Evolutionary conservation across 2,113 vertebrate species (phyloP).

Genomic region (Spizaetus ornatus): DNA sequence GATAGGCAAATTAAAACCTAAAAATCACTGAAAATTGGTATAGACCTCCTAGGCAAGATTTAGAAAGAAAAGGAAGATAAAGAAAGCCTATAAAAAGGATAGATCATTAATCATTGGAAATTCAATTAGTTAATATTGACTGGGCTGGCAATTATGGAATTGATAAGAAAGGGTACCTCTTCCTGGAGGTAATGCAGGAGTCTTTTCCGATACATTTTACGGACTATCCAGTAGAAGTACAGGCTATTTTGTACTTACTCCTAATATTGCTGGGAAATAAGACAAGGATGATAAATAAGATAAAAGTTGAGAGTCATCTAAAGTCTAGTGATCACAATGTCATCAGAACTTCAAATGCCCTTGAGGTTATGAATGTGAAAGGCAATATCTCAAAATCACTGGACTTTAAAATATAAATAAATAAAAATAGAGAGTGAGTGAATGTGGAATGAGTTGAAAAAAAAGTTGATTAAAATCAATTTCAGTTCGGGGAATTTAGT

Average conservation of each 20-base stretch:
- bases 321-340: conserved; percentile 24
- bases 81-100: conserved; percentile 40
- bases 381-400: conserved; percentile 16
- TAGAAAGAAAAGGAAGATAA: conserved; percentile 62
- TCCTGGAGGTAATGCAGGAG: conserved; percentile 36
- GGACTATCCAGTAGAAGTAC: neutral
- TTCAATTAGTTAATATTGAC: conserved; percentile 73
- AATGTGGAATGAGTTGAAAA: neutral
- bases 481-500: neutral
- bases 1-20: conserved; percentile 69
- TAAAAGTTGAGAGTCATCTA: neutral
- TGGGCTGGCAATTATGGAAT: conserved; percentile 64
- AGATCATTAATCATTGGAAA: conserved; percentile 71
- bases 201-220: conserved; percentile 26
- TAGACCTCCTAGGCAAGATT: conserved; percentile 39
- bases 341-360: conserved; percentile 32
- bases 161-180: conserved; percentile 64
- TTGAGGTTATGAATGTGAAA: conserved; percentile 45
- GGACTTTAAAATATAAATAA: conserved; percentile 54
- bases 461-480: conserved; percentile 47
- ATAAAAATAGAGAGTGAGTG: neutral
- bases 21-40: conserved; percentile 58
- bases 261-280: conserved; percentile 56
- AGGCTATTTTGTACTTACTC: conserved; percentile 34
- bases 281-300: conserved; percentile 63